Base-by-base conservation (phyloP, 2,888 invertebrate species). In the Rhaphigaster nebulosa region DNA sequence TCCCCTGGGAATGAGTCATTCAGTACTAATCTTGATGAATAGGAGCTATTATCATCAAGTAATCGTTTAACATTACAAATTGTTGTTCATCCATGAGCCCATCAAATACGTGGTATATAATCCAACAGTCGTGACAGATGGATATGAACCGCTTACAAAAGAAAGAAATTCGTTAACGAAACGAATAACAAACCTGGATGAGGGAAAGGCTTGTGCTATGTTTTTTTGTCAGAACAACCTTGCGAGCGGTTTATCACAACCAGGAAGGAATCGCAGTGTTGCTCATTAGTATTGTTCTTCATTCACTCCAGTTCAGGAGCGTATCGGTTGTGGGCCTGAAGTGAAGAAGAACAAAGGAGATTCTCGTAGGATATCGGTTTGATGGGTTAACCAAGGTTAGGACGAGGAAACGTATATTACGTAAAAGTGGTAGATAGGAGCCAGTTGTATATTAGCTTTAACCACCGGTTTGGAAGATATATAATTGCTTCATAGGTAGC, bases 331-430 rank as follows among this genome's bases (percentile, higher is more conserved):
- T 38, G 34, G 70, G 8, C 38, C 10, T 76, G 34, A 38, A 76
- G 34, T 76, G 70, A 6, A 29, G 70, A 10, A 76, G 70, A 76
- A 76, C 70, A 76, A 76, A 76, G 65, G 65, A 65, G 65, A 65
- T 65, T 5, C 29, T 29, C 0, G n/a, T n/a, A 5, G 60, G 65
- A 65, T 65, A 65, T 65, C 29, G 34, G 70, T 6, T 8, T 76
- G 34, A 76, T 76, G 70, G 29, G 20, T 20, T 20, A 1, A 20
- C 38, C 70, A 38, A 76, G 70, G 70, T 10, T 12, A 38, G 70
- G 8, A 20, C 6, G 15, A 38, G 70, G 70, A 76, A 76, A 12
- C 38, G 38, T 38, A 18, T 20, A 38, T 38, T 76, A 76, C 38
- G 38, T 76, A 38, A 18, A 34, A 20, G 34, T 20, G 20, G 29